Evolutionary conservation across 2,888 invertebrate genomes (phyloP).

Genomic region (Colletes collaris): DNA sequence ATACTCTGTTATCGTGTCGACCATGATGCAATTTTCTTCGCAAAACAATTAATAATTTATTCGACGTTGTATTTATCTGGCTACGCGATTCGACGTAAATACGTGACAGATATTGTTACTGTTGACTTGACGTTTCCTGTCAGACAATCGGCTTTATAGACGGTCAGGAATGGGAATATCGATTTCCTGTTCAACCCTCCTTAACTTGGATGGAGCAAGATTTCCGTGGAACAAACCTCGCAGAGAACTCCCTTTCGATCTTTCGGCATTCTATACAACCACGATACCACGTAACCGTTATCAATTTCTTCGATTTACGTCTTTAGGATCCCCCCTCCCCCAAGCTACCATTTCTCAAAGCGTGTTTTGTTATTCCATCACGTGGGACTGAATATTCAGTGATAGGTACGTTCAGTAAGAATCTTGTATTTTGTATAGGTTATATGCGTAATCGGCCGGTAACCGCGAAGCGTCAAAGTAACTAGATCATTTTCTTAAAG

Average conservation of each 20-base stretch:
- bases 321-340: not conserved
- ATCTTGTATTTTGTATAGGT: too few relatives aligned
- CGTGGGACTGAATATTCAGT: not conserved
- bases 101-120: conserved; percentile 37
- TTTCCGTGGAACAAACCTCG: conserved; percentile 36
- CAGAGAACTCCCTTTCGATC: conserved; percentile 30
- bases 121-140: conserved; percentile 55
- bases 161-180: conserved; percentile 67
- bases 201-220: conserved; percentile 48
- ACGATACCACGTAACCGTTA: conserved; percentile 21
- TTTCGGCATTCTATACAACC: conserved; percentile 31
- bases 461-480: too few relatives aligned
- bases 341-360: not conserved
- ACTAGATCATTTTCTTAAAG: too few relatives aligned
- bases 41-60: not conserved
- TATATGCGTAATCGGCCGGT: too few relatives aligned
- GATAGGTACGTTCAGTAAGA: too few relatives aligned
- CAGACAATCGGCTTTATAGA: conserved; percentile 53
- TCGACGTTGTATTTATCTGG: conserved; percentile 2
- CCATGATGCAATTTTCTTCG: not conserved
- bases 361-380: not conserved
- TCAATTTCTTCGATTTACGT: conserved; percentile 29
- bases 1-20: too few relatives aligned
- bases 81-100: not conserved
- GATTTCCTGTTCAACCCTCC: conserved; percentile 71